Conservation (phyloP, 1,140 invertebrate species). For the Meloidogyne floridensis region DNA sequence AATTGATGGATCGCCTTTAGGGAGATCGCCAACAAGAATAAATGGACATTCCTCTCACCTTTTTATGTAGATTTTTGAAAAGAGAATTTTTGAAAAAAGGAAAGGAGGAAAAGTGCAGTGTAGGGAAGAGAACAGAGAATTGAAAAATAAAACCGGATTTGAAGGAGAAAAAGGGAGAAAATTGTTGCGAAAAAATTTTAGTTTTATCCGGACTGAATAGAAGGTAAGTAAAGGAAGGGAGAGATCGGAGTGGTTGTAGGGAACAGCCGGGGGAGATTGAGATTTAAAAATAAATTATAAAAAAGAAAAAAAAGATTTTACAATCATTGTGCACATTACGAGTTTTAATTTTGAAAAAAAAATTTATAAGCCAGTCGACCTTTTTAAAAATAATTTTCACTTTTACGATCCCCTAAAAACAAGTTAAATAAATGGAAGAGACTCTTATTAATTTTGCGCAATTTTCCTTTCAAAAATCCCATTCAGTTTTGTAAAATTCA, state of each 20-base stretch:
- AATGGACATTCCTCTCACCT: background rate
- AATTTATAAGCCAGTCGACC: conserved; percentile 8
- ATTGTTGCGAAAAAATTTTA: conserved; percentile 9
- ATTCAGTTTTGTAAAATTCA: too few relatives aligned
- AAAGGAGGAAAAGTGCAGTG: too few relatives aligned
- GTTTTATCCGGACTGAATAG: background rate
- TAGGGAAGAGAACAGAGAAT: background rate
- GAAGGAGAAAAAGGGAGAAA: background rate
- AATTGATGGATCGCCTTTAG: background rate
- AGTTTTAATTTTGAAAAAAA: background rate
- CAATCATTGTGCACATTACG: background rate
- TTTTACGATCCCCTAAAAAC: background rate
- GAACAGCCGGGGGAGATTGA: background rate
- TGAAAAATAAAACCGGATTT: background rate
- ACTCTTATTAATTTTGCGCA: background rate
- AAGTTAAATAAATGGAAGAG: background rate
- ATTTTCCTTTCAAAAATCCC: background rate
- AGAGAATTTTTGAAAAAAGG: too few relatives aligned
- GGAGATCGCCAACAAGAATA: background rate
- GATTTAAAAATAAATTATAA: background rate
- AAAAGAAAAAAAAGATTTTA: background rate
- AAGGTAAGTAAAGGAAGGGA: background rate
- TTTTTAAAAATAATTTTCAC: conserved; percentile 8
- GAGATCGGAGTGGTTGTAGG: background rate
- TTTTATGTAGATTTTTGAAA: background rate